Evolutionary conservation across 2,797 vertebrate species (phyloP).

Genomic region (Pangasius krempfi): DNA sequence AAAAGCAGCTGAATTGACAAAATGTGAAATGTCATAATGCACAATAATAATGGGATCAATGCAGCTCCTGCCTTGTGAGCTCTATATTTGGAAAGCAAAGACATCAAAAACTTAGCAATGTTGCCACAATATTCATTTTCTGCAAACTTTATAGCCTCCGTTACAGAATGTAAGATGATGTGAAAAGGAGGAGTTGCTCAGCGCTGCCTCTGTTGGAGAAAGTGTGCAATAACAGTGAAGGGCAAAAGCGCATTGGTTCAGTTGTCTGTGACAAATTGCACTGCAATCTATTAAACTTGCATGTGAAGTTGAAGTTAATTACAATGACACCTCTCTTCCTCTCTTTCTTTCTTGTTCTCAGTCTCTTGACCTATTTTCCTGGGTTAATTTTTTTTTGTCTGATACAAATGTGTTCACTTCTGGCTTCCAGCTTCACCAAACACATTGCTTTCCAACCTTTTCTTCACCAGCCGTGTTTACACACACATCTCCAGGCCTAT

Average conservation of each 20-base stretch:
- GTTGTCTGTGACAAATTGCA: conserved; percentile 31
- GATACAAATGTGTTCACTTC: conserved; percentile 49
- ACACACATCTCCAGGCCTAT: conserved; percentile 9
- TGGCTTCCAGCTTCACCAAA: conserved; percentile 37
- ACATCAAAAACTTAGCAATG: conserved; percentile 30
- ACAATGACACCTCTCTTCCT: conserved; percentile 34
- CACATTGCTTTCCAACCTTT: conserved; percentile 16
- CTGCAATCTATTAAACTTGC: conserved; percentile 35
- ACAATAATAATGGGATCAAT: conserved; percentile 74
- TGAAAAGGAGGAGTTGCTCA: not conserved
- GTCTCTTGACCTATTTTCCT: conserved; percentile 54
- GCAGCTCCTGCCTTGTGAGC: conserved; percentile 57
- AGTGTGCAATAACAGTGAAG: not conserved
- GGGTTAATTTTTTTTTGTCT: conserved; percentile 32
- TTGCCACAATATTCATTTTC: not conserved
- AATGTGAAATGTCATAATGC: conserved; percentile 75
- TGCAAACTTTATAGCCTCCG: not conserved
- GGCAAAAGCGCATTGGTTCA: conserved; percentile 10
- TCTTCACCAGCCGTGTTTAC: conserved; percentile 37
- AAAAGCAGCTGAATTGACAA: conserved; percentile 72
- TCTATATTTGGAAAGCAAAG: conserved; percentile 47
- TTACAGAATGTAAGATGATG: not conserved
- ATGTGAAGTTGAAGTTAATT: conserved; percentile 42
- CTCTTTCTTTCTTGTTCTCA: conserved; percentile 2
- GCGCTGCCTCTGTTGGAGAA: conserved; percentile 25